Evolutionary conservation across 2,888 invertebrate species (phyloP), one percentile per base, ranked within the genome.

Genomic region (Pristionchus japonicus): DNA sequence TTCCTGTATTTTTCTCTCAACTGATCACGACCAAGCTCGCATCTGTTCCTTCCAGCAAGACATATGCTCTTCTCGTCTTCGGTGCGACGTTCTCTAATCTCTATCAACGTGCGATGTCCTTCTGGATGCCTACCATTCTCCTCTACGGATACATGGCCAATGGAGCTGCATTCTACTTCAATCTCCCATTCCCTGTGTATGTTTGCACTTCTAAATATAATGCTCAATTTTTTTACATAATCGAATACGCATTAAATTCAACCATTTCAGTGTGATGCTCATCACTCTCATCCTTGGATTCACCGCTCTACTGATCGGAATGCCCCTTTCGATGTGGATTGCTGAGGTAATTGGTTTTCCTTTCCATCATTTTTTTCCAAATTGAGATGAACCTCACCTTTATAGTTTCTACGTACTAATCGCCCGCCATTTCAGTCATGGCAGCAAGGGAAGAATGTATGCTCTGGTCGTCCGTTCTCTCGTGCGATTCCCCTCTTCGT

Each of bases 111-210:
- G 85, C 85, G 40, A 85, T 85, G 85, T 61, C 85, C 11, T 85
- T 85, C 43, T 85, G 85, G 85, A 85, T 85, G 85, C 85, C 85
- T 13, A 85, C 85, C n/a, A 85, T 85, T 49, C 85, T 85, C 61
- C 43, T 85, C 11, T 85, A 85, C 31, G 85, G 85, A 61, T 85
- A 43, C 43, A 61, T 40, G 64, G 43, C 43, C 43, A 85, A 85
- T 27, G 64, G 64, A 40, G 9, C 61, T 13, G 20, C 37, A 9
- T 85, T 85, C 85, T 85, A 85, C 64, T 64, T 61, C 27, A 43
- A 43, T 20, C 64, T 85, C 3, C 85, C 85, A 4, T 85, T 85
- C 43, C 85, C 85, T 23, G 85, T 85, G 85, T 85, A 4, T 64
- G 85, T 40, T 17, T 0, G 13, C 40, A 23, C 40, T n/a, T n/a